A percentile compares a stretch with the other conserved stretches of the same genome.
These are phyloP conservation scores for Tipula confusa DNA, from an alignment of 2,888 invertebrate species.

Conservation along the genomic window DNA sequence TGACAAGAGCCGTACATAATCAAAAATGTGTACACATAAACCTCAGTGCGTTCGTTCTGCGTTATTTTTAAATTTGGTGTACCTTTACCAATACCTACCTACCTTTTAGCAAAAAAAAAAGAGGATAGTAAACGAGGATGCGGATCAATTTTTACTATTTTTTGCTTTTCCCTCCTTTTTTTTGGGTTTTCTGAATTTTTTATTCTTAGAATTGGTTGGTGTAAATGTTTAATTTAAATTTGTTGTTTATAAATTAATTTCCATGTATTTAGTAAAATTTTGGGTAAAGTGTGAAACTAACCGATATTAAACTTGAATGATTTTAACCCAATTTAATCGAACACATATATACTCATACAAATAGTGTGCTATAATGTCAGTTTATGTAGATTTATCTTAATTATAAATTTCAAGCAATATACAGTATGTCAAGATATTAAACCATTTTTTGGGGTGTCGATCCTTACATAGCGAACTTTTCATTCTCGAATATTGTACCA, in stretches of 20 bases:
- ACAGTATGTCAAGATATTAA: no score
- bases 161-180: neutral
- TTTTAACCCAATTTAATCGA: neutral
- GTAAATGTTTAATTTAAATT: slow-evolving; percentile 12
- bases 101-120: no score
- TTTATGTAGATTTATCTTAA: no score
- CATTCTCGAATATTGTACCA: no score
- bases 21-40: slow-evolving; percentile 25
- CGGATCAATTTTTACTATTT: neutral
- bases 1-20: neutral
- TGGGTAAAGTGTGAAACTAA: neutral
- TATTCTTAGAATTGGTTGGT: neutral
- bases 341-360: no score
- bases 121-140: neutral
- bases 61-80: neutral
- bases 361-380: no score
- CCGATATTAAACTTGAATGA: neutral
- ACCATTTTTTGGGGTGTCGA: no score
- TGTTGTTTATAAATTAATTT: neutral
- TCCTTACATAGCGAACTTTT: no score
- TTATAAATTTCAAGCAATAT: no score
- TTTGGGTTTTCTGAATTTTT: neutral
- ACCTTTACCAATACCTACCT: no score
- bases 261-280: neutral
- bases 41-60: neutral